These are phyloP conservation scores for Agapostemon virescens DNA, from an alignment of 2,888 invertebrate genomes.

Conservation along the genomic window DNA sequence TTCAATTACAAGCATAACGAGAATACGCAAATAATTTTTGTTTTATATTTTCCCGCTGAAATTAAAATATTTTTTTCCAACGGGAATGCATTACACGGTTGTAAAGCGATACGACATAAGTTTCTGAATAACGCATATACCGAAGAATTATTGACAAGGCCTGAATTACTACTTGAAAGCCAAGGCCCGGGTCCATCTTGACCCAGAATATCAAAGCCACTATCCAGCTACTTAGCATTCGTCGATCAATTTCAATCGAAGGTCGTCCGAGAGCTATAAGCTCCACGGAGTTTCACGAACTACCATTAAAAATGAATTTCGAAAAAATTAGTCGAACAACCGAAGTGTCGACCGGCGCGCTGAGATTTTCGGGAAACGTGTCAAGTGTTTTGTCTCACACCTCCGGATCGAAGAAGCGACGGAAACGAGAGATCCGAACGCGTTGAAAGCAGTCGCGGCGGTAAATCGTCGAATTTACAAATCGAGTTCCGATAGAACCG, in stretches of 20 bases:
- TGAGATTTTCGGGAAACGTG: neutral
- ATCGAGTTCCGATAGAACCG: slow-evolving; percentile 24
- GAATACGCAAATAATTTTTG: no score
- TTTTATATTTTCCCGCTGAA: no score
- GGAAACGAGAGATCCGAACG: neutral
- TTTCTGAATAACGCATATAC: no score
- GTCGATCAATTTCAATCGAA: neutral
- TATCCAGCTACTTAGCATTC: neutral
- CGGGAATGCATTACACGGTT: no score
- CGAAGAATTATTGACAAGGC: no score
- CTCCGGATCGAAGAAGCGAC: neutral
- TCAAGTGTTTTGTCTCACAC: neutral
- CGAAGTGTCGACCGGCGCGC: neutral
- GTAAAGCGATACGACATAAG: no score
- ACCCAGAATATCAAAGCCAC: neutral
- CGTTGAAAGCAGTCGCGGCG: neutral
- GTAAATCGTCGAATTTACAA: slow-evolving; percentile 29
- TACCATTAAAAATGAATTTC: neutral
- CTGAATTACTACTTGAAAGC: no score
- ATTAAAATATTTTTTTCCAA: no score
- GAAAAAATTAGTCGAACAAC: neutral
- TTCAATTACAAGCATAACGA: neutral
- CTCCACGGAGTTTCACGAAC: no score
- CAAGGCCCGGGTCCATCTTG: neutral
- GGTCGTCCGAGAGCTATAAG: no score